Base-by-base conservation (phyloP, 2,888 invertebrate species). In the Pterostichus niger region DNA sequence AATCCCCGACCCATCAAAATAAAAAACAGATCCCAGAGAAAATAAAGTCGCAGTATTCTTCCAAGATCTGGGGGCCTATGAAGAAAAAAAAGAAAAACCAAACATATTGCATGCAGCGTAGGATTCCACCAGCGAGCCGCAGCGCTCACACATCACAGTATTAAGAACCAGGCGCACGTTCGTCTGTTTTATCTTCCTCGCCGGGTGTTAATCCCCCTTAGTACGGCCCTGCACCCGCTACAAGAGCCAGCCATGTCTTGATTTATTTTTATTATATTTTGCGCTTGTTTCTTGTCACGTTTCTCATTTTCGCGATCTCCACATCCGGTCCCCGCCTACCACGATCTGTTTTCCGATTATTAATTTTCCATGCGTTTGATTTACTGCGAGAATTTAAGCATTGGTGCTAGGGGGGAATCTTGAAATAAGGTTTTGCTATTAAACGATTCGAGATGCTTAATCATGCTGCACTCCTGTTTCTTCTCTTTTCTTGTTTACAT, bases 241-340 rank as follows among this genome's bases (percentile, higher is more conserved):
- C 68, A 68, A 79, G 49, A 68, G 52, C 77, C 77, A 52, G 78
- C 64, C 83, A 80, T 83, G 84, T 85, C 85, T 85, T 85, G 85
- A 86, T 86, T 86, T 85, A 86, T 86, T 86, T 86, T 86, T 86
- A 86, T 86, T 86, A 85, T 85, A 84, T 85, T 82, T 84, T 77
- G 75, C 83, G 84, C 85, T 85, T 85, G 85, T 87, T 86, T 86
- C 87, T 86, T 85, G 87, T 87, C 87, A 86, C 87, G 87, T 87
- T 86, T 86, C 86, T 87, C 86, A 87, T 86, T 86, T 82, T 86
- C 85, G 85, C 84, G 85, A 85, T 44, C 54, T 71, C 81, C 17
- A 46, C 61, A 64, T 46, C 54, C 85, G 85, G 86, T 86, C 85
- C 84, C 85, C 84, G 84, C 84, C 84, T 85, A 85, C 85, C 82